Conservation (phyloP, 23 tunicate species). For the Oikopleura vanhoeffeni region DNA sequence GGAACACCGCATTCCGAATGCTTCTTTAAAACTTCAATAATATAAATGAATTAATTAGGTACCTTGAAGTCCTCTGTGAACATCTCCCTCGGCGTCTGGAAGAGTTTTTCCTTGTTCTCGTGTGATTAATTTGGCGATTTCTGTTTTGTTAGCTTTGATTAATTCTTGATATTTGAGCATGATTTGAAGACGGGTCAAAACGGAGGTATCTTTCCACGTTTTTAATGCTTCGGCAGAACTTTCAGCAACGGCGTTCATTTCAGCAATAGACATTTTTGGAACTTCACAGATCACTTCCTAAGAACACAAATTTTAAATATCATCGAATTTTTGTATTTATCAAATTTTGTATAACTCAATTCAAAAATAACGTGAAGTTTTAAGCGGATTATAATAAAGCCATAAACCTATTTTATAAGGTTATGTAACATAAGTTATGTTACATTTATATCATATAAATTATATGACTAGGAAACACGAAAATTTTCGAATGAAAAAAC, state of each 20-base stretch:
- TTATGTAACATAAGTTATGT: too few species aligned
- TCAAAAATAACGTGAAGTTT: too few species aligned
- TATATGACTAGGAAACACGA: too few species aligned
- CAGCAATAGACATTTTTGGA: slow-evolving; percentile 60
- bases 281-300: slow-evolving; percentile 58
- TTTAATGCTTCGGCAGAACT: slow-evolving; percentile 48
- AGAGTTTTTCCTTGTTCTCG: slow-evolving; percentile 87
- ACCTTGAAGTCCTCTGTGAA: slow-evolving; percentile 76
- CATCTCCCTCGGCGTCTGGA: slow-evolving; percentile 96
- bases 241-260: slow-evolving; percentile 77
- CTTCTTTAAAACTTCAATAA: background rate
- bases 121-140: slow-evolving; percentile 54
- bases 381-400: too few species aligned
- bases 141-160: slow-evolving; percentile 71
- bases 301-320: too few species aligned
- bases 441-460: too few species aligned
- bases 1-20: too few species aligned
- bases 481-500: too few species aligned
- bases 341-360: too few species aligned
- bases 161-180: slow-evolving; percentile 93
- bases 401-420: too few species aligned
- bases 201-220: slow-evolving; percentile 46
- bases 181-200: slow-evolving; percentile 56
- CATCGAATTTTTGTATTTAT: too few species aligned
- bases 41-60: slow-evolving; percentile 17